These are phyloP conservation scores for Oxytorus armatus DNA, from an alignment of 2,888 invertebrate genomes.

Conservation along the genomic window DNA sequence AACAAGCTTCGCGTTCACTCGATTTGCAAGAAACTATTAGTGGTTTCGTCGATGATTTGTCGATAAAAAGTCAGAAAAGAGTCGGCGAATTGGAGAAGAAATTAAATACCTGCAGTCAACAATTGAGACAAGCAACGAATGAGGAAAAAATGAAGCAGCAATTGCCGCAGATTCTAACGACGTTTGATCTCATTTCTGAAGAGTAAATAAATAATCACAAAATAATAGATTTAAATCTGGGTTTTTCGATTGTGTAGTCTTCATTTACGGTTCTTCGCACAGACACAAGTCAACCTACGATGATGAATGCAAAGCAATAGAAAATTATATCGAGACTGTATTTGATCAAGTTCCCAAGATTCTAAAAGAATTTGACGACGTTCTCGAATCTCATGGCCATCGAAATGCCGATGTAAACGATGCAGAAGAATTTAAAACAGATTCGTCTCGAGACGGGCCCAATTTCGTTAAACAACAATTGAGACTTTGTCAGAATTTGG, in stretches of 20 bases:
- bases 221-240: not conserved
- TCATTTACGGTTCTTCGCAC: constrained; percentile 1
- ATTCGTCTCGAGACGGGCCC: constrained; percentile 7
- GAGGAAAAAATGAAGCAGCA: constrained; percentile 65
- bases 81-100: constrained; percentile 56
- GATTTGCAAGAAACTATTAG: constrained; percentile 50
- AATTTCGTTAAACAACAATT: constrained; percentile 34
- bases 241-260: no score
- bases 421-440: constrained; percentile 4
- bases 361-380: constrained; percentile 60
- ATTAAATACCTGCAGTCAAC: constrained; percentile 30
- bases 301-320: constrained; percentile 66
- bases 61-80: constrained; percentile 36
- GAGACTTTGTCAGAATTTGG: constrained; percentile 30
- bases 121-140: constrained; percentile 61
- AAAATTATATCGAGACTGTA: constrained; percentile 60
- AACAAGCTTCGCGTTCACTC: constrained; percentile 38
- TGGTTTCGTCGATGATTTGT: constrained; percentile 46
- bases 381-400: constrained; percentile 48
- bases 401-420: not conserved
- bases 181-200: constrained; percentile 61
- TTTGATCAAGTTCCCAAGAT: constrained; percentile 52
- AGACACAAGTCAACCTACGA: constrained; percentile 64
- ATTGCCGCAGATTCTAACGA: constrained; percentile 55
- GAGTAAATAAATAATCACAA: constrained; percentile 51